Conservation (phyloP, 2,888 invertebrate species). For the Seira sanloemensis region DNA sequence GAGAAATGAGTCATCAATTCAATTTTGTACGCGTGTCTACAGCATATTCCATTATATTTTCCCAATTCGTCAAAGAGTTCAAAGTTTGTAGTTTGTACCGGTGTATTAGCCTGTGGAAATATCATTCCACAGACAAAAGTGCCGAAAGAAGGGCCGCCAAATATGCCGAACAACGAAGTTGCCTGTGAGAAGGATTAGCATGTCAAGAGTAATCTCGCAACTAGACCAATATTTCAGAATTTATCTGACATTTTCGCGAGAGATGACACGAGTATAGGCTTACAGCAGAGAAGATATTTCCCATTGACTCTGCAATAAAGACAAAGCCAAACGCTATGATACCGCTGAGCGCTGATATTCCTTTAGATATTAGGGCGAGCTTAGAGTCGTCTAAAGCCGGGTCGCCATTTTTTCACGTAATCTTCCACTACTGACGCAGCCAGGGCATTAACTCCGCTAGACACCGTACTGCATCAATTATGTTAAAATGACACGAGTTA, state of each 20-base stretch:
- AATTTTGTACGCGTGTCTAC: not conserved
- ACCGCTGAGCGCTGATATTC: slow-evolving; percentile 82
- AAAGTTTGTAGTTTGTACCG: slow-evolving; percentile 78
- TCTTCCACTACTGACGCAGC: slow-evolving; percentile 95
- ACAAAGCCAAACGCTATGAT: slow-evolving; percentile 86
- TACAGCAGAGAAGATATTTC: slow-evolving; percentile 71
- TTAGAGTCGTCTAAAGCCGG: slow-evolving; percentile 75
- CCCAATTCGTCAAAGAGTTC: too few species aligned
- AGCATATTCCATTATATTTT: too few species aligned
- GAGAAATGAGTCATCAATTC: not conserved
- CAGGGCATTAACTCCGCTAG: slow-evolving; percentile 94
- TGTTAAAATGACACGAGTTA: not conserved
- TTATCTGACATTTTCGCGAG: not conserved
- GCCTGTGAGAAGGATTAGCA: slow-evolving; percentile 77
- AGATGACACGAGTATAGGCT: not conserved
- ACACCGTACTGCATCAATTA: slow-evolving; percentile 87
- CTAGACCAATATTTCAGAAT: not conserved
- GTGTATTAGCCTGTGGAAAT: slow-evolving; percentile 90
- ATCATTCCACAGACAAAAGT: slow-evolving; percentile 90
- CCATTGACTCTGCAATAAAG: slow-evolving; percentile 89
- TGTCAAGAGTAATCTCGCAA: not conserved
- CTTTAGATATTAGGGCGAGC: slow-evolving; percentile 85
- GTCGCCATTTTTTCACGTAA: slow-evolving; percentile 78
- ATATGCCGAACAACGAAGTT: slow-evolving; percentile 91
- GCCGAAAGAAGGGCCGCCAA: slow-evolving; percentile 91